phyloP scores from a whole-genome alignment of 2,113 vertebrate species.

The Willisornis vidua region DNA sequence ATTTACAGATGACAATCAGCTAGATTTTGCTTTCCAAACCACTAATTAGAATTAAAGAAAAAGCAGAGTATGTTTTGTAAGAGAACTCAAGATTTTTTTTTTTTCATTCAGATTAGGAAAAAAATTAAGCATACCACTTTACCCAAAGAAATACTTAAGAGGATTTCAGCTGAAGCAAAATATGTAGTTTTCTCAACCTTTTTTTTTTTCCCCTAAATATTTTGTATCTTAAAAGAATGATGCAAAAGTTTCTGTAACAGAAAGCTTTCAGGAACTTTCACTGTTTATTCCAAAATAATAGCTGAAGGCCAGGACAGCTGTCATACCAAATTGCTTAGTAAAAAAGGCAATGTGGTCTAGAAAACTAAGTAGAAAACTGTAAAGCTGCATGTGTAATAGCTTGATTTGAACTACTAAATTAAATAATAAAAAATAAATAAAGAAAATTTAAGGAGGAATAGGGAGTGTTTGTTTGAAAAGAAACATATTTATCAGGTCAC shows the following conservation, averaged over 20 bases:
- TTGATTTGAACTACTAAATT: neutral
- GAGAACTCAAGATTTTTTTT: neutral
- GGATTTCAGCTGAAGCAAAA: neutral
- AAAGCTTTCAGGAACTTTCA: neutral
- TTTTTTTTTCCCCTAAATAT: neutral
- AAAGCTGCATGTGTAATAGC: neutral
- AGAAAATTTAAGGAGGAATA: neutral
- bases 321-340: neutral
- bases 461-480: neutral
- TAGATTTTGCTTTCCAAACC: neutral
- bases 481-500: neutral
- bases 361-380: neutral
- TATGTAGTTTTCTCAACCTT: neutral
- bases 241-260: neutral
- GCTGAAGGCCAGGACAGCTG: fast-evolving
- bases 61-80: neutral
- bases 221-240: neutral
- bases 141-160: neutral
- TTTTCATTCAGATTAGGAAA: neutral
- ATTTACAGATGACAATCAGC: neutral
- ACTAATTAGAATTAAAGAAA: neutral
- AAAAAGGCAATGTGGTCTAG: neutral
- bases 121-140: neutral
- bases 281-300: neutral
- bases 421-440: neutral